Conservation (phyloP, 2,113 vertebrate species). For the Dolichallabes microphthalmus region DNA sequence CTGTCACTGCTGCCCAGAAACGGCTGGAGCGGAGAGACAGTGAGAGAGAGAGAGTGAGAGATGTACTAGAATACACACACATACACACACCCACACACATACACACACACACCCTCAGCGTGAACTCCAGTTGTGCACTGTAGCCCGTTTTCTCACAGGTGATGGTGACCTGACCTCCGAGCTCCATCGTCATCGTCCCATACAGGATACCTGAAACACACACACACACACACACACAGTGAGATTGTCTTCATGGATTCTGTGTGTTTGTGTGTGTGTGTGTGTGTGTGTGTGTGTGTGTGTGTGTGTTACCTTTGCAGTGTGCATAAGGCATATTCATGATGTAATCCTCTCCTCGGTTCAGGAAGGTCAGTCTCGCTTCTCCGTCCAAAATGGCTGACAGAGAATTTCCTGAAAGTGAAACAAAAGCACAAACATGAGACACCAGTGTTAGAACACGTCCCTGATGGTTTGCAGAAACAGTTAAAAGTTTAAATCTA, state of each 20-base stretch:
- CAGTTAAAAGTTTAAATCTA: no score
- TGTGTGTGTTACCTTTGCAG: constrained; percentile 85
- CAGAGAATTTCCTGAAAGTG: constrained; percentile 88
- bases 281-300: not conserved
- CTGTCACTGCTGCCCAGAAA: constrained; percentile 94
- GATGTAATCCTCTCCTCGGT: constrained; percentile 93
- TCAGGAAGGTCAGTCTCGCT: constrained; percentile 89
- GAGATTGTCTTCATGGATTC: not conserved
- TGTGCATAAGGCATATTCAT: constrained; percentile 99
- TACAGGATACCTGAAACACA: constrained; percentile 86
- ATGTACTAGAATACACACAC: not conserved
- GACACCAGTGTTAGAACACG: not conserved
- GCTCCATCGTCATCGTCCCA: constrained; percentile 96
- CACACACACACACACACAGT: constrained; percentile 29
- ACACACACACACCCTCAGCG: constrained; percentile 82
- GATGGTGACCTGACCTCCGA: constrained; percentile 89
- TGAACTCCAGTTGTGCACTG: constrained; percentile 94
- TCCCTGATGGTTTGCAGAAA: no score
- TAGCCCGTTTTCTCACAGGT: constrained; percentile 97
- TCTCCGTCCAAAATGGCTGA: constrained; percentile 96
- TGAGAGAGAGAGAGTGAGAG: no score
- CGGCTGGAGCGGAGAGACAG: constrained; percentile 71
- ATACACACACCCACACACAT: not conserved
- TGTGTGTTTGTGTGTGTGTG: not conserved
- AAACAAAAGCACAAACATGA: constrained; percentile 38